Base-by-base conservation (phyloP, 2,888 invertebrate species). In the Busseola fusca region DNA sequence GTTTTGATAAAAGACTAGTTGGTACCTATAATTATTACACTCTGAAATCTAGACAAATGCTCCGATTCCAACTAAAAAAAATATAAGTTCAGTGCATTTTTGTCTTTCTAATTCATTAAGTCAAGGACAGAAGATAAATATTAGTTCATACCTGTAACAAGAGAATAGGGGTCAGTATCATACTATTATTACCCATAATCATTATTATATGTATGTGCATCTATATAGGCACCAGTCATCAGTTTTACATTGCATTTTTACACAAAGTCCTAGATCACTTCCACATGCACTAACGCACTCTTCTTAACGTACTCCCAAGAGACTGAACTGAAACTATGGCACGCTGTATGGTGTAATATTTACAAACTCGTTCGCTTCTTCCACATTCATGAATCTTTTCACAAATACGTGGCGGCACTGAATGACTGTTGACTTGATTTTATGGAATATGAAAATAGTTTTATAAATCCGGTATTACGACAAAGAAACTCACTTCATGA, bases 371-470 rank as follows among this genome's bases (percentile, higher is more conserved):
- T 65, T 70, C 48, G 65, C 70, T 71, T 70, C 64, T 81, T 72
- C 76, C 71, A 64, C 75, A 80, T 82, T 82, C 75, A 82, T 82
- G 82, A 74, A 80, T 71, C 82, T 71, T 82, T 82, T 71, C 78
- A 82, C 76, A 81, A 76, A 81, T 81, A 64, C 40, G 59, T 65
- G 59, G 66, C 57, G 67, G 42, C 62, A 25, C 30, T 75, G 80
- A 75, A 82, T 64, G 56, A n/a, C n/a, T n/a, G n/a, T n/a, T n/a
- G n/a, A n/a, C n/a, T n/a, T n/a, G n/a, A n/a, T n/a, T n/a, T n/a
- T n/a, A n/a, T n/a, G n/a, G n/a, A n/a, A n/a, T n/a, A n/a, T n/a
- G n/a, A n/a, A n/a, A n/a, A n/a, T n/a, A n/a, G n/a, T n/a, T n/a
- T n/a, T n/a, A n/a, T n/a, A n/a, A n/a, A n/a, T n/a, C n/a, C n/a